Conservation (phyloP, 2,888 invertebrate genomes). For the Caenorhabditis angaria region DNA sequence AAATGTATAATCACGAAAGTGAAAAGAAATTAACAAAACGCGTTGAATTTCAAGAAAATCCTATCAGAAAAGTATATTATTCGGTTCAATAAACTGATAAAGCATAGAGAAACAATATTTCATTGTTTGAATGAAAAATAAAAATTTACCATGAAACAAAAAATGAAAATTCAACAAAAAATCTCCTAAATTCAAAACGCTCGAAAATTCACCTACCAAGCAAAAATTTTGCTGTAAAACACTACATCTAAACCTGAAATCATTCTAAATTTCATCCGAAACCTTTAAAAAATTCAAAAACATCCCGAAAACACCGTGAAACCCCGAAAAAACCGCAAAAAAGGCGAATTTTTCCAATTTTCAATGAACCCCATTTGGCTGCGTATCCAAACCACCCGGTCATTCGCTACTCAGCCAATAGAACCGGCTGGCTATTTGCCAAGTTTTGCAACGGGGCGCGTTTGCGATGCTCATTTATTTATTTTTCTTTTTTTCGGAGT, state of each 20-base stretch:
- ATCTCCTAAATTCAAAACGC: too few species aligned
- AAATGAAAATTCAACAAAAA: too few species aligned
- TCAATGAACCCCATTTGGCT: conserved; percentile 4
- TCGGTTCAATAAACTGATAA: too few species aligned
- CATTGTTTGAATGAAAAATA: too few species aligned
- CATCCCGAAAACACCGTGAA: not conserved
- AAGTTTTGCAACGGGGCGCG: not conserved
- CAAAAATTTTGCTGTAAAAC: too few species aligned
- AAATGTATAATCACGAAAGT: not conserved
- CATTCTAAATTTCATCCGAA: too few species aligned
- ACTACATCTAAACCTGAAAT: too few species aligned
- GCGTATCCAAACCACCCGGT: not conserved
- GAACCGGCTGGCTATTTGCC: not conserved
- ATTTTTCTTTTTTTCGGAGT: not conserved
- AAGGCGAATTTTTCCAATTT: not conserved
- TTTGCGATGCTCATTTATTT: not conserved
- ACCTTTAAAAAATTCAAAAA: not conserved
- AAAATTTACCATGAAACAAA: too few species aligned
- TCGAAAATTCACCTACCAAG: too few species aligned
- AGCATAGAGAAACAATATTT: too few species aligned
- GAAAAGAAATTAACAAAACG: not conserved
- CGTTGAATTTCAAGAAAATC: conserved; percentile 5
- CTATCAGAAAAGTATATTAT: too few species aligned
- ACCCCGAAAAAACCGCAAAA: not conserved
- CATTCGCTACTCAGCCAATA: conserved; percentile 1